Evolutionary conservation across 2,113 vertebrate species (phyloP), one percentile per base, ranked within the genome.

Genomic region (Ictalurus furcatus): DNA sequence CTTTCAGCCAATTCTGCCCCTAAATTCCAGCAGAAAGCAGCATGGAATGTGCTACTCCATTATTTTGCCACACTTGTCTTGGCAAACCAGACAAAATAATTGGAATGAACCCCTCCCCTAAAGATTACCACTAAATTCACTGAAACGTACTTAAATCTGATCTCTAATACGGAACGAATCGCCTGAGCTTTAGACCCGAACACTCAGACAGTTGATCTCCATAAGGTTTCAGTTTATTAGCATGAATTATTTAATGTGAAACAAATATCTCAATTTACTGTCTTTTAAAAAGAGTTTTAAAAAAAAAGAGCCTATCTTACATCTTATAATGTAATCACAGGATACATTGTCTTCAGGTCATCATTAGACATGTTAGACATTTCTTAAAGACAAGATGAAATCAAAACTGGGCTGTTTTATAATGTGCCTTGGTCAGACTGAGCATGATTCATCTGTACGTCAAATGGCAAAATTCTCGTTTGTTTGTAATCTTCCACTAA

Each of bases 1-100:
- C 92, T 84, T 93, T 85, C 79, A 73, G 91, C 88, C 89, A 81
- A 90, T 89, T 71, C 76, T 90, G 84, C n/a, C 74, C 21, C 86
- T 48, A 48, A 88, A 88, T 80, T 84, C 74, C 85, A 61, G 78
- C 54, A 88, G 88, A 92, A 85, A 87, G 78, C 87, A 81, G 67
- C 59, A 40, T 88, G 85, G 30, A 13, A 6, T 52, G 21, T 17
- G 44, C 58, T 54, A 83, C 67, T 86, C 89, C 87, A 58, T 73
- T 85, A 92, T 21, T 23, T 30, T 69, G 74, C 90, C 23, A 71
- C 82, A 59, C 71, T 79, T 25, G 61, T 78, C 83, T 81, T 56
- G n/a, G 61, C 25, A 76, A 81, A 83, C 59, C 28, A 23, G 82
- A 67, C 85, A 76, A 65, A 83, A 74, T 87, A 88, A 87, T 86